Base-by-base conservation (phyloP, 2,888 invertebrate genomes). In the Teleogryllus oceanicus region DNA sequence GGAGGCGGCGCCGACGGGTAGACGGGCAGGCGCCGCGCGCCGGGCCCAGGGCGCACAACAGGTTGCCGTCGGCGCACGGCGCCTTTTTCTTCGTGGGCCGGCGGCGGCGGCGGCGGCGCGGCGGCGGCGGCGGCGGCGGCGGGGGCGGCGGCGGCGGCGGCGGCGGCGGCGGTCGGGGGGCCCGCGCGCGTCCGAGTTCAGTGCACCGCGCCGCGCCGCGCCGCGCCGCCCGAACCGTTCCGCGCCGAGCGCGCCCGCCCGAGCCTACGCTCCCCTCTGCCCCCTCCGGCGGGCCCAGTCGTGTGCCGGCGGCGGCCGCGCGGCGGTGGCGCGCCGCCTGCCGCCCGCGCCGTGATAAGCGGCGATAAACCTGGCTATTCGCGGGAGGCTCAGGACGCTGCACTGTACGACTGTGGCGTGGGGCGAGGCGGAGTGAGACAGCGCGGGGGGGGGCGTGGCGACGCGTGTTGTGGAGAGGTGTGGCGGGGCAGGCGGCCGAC, bases 221-320 rank as follows among this genome's bases (percentile, higher is more conserved):
- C 37, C 37, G 62, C n/a, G 62, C 21, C 16, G 78, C 50, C 50
- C 49, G 50, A 78, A 13, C 78, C 24, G 78, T 50, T 3, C 78
- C 37, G 50, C 78, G 49, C 78, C 78, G 49, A 50, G 18, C 78
- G 20, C 78, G 16, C 24, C 77, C 77, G 50, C 20, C 24, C 77
- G 12, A 49, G 20, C 62, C n/a, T n/a, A 20, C n/a, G 4, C 4
- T 37, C 37, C 37, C 37, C 37, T 4, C 37, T 4, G 4, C 37
- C 37, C 8, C 37, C 37, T 37, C 37, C 24, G n/a, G n/a, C n/a
- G n/a, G n/a, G n/a, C n/a, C n/a, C n/a, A n/a, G n/a, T n/a, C n/a
- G n/a, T n/a, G n/a, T n/a, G n/a, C n/a, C n/a, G n/a, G n/a, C n/a
- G n/a, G n/a, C n/a, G n/a, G n/a, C n/a, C n/a, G n/a, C 24, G 24